Conservation (phyloP, 92 coral and sea anemone species). For the Hydrozoanthus gracilis region DNA sequence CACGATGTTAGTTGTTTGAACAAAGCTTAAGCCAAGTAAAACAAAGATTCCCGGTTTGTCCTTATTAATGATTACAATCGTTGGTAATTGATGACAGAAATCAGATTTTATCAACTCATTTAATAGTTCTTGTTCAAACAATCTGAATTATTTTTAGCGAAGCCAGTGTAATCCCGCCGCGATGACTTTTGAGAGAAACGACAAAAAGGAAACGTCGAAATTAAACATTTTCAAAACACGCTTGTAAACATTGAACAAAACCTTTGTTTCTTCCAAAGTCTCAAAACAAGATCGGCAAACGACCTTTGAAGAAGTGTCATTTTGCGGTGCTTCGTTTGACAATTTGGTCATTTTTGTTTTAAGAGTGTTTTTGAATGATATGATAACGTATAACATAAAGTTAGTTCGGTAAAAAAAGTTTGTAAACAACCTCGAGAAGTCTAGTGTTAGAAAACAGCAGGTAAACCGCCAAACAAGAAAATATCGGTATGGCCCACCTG, state of each 20-base stretch:
- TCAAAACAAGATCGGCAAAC: not conserved
- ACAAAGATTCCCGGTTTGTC: not conserved
- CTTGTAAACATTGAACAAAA: conserved; percentile 12
- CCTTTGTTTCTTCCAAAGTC: not conserved
- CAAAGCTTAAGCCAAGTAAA: not conserved
- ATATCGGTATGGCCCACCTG: conserved; percentile 20
- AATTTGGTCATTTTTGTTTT: not conserved
- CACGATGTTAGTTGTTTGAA: not conserved
- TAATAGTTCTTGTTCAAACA: not conserved
- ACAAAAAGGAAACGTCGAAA: no score
- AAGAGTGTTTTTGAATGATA: not conserved
- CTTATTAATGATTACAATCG: not conserved
- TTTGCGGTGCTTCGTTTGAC: not conserved
- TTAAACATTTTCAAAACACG: not conserved
- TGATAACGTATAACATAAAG: not conserved
- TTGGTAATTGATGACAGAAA: not conserved
- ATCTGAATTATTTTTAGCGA: not conserved
- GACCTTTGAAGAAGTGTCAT: not conserved
- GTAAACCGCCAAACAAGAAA: conserved; percentile 16
- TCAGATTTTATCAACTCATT: not conserved
- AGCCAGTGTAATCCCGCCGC: not conserved
- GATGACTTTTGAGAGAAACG: not conserved
- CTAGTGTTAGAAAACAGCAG: conserved; percentile 6
- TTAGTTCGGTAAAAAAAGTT: not conserved
- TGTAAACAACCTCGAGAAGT: not conserved